Conservation (phyloP, 2,113 vertebrate species). For the Strigops habroptila region DNA sequence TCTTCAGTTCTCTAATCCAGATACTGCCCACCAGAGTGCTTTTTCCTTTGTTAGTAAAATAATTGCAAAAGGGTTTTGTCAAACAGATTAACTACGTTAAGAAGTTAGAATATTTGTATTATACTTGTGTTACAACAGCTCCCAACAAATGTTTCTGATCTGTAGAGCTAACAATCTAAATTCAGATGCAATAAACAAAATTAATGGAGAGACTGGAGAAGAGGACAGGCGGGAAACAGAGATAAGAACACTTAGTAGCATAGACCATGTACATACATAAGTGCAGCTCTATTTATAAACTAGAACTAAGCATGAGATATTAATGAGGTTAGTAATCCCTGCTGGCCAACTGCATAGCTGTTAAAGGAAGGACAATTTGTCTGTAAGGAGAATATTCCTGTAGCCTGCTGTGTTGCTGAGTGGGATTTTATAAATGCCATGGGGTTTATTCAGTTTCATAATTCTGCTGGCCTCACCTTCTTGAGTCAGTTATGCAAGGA, state of each 20-base stretch:
- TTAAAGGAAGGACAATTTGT: slow-evolving; percentile 20
- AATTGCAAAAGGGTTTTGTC: not conserved
- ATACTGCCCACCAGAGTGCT: not conserved
- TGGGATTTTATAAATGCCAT: not conserved
- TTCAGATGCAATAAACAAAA: slow-evolving; percentile 24
- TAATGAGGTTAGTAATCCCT: slow-evolving; percentile 49
- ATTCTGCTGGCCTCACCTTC: not conserved
- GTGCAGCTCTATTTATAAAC: slow-evolving; percentile 7
- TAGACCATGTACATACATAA: slow-evolving; percentile 12
- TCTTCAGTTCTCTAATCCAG: not conserved
- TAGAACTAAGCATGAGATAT: slow-evolving; percentile 25
- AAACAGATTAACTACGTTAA: not conserved
- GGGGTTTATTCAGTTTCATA: not conserved
- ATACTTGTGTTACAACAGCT: not conserved
- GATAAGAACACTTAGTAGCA: slow-evolving; percentile 13
- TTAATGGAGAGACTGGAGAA: not conserved
- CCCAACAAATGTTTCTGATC: not conserved
- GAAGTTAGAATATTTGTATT: not conserved
- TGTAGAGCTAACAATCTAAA: not conserved
- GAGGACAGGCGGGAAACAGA: not conserved
- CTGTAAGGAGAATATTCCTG: not conserved
- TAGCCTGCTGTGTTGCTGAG: not conserved
- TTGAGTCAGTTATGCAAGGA: not conserved
- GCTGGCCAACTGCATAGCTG: not conserved
- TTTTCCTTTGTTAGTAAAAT: not conserved